Evolutionary conservation across 2,113 vertebrate species (phyloP).

Genomic region (Clarias magur): DNA sequence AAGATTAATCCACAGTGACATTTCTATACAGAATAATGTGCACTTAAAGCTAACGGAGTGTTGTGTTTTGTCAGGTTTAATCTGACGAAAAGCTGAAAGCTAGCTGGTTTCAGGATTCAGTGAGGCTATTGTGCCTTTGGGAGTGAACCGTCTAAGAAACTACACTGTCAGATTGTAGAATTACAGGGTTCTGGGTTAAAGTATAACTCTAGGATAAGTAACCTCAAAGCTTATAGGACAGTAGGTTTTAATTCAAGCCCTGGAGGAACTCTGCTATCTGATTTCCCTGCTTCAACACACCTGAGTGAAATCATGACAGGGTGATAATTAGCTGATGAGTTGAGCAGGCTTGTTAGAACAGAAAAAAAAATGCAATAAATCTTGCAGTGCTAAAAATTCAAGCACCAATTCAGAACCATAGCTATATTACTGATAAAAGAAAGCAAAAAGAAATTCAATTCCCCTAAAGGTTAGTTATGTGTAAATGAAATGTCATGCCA

Average conservation of each 20-base stretch:
- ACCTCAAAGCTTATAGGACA: neutral
- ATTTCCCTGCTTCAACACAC: neutral
- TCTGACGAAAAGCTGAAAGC: neutral
- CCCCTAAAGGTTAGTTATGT: neutral
- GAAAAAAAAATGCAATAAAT: neutral
- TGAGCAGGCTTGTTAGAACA: slow-evolving; percentile 1
- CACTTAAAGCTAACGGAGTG: neutral
- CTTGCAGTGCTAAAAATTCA: neutral
- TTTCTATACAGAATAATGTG: slow-evolving; percentile 2
- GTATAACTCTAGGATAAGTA: slow-evolving; percentile 1
- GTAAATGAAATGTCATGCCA: neutral
- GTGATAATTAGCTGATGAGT: neutral
- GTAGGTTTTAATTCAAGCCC: neutral
- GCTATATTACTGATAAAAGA: neutral
- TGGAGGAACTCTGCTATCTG: neutral
- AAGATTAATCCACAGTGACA: neutral
- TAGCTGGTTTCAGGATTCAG: slow-evolving; percentile 5
- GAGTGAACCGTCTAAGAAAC: slow-evolving; percentile 25
- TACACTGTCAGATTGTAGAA: neutral
- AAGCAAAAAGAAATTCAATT: neutral
- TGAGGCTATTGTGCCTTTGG: neutral
- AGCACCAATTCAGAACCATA: neutral
- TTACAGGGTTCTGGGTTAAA: slow-evolving; percentile 24
- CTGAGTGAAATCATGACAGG: neutral
- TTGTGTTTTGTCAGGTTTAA: slow-evolving; percentile 1